Conservation (phyloP, 2,113 vertebrate genomes). For the Athene cunicularia region DNA sequence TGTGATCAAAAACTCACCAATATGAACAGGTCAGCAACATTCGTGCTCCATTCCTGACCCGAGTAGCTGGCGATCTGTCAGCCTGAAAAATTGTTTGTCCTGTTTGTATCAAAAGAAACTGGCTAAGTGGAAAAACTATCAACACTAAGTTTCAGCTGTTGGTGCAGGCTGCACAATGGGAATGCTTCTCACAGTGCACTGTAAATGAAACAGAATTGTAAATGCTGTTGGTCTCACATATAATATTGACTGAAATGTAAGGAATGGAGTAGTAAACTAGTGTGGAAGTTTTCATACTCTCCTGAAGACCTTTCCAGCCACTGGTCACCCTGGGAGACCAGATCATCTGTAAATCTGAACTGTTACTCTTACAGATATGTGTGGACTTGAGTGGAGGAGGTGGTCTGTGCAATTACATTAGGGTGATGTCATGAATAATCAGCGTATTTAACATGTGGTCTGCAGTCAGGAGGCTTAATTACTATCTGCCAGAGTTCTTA, state of each 20-base stretch:
- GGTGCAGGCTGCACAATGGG: neutral
- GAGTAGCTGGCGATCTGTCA: neutral
- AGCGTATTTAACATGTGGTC: fast-evolving
- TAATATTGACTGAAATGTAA: neutral
- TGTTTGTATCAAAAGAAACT: neutral
- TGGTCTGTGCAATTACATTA: fast-evolving
- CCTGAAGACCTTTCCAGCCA: neutral
- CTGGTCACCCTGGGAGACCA: neutral
- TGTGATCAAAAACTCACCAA: conserved; percentile 98
- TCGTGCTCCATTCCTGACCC: fast-evolving
- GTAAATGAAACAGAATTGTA: neutral
- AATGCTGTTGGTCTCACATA: fast-evolving
- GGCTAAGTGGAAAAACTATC: neutral
- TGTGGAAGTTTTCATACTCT: neutral
- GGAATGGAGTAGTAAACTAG: neutral
- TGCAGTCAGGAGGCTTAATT: neutral
- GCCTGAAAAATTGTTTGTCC: fast-evolving
- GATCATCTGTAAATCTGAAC: neutral
- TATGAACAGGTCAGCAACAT: conserved; percentile 86
- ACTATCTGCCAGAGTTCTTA: neutral
- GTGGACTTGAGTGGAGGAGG: neutral
- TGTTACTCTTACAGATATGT: neutral
- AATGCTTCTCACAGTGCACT: neutral
- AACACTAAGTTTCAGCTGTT: fast-evolving
- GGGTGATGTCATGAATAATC: fast-evolving